Conservation (phyloP, 2,113 vertebrate species). For the Engystomops pustulosus region DNA sequence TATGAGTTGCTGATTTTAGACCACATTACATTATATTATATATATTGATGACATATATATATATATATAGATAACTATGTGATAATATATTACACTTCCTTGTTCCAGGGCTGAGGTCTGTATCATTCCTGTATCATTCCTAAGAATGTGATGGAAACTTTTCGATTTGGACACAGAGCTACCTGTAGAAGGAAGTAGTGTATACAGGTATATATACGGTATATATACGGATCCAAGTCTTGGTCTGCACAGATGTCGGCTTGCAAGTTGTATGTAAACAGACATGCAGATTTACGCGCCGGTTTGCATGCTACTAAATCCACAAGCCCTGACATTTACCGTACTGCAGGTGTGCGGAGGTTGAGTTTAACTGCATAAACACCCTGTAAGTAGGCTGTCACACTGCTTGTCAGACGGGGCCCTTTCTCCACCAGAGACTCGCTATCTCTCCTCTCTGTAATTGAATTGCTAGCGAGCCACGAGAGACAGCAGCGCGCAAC, state of each 20-base stretch:
- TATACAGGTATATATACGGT: too few species aligned
- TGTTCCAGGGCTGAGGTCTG: too few species aligned
- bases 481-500: conserved; percentile 68
- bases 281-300: conserved; percentile 19
- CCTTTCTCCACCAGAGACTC: conserved; percentile 84
- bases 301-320: conserved; percentile 23
- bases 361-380: conserved; percentile 99
- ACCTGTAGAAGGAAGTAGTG: too few species aligned
- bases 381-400: conserved; percentile 98
- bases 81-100: too few species aligned
- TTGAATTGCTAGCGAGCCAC: conserved; percentile 97
- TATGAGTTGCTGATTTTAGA: too few species aligned
- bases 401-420: conserved; percentile 94
- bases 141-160: too few species aligned
- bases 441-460: conserved; percentile 97
- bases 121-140: too few species aligned
- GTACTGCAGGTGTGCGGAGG: conserved; percentile 91
- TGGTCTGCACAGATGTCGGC: background rate
- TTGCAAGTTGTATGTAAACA: conserved; percentile 11
- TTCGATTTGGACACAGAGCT: too few species aligned
- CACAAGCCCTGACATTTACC: conserved; percentile 80
- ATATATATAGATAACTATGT: too few species aligned
- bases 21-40: too few species aligned
- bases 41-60: too few species aligned
- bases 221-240: too few species aligned